Base-by-base conservation (phyloP, 2,888 invertebrate genomes). In the Herminia tarsipennalis region DNA sequence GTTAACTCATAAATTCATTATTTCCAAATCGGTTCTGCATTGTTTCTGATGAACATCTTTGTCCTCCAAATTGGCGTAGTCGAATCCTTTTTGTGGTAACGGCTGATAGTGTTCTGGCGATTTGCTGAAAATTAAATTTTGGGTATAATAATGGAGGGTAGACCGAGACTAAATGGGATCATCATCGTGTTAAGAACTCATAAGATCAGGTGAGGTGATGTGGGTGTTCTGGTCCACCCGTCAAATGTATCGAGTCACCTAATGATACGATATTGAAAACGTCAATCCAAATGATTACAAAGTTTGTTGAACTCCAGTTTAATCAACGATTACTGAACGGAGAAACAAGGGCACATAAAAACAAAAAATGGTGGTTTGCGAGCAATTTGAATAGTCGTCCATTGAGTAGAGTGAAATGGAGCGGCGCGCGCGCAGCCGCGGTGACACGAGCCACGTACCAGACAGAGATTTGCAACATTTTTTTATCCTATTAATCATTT, bases 21-120 rank as follows among this genome's bases (percentile, higher is more conserved):
- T 75, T 54, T 44, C 69, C 60, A 66, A 81, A 88, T 89, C 71
- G 57, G 88, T 86, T 87, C 83, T 82, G 83, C 88, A 79, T 90
- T 87, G 88, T 89, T 87, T 85, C 78, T 76, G 70, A 68, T 69
- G 79, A 81, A 91, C 88, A 89, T 89, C 90, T 90, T 89, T 89
- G 88, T 91, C 78, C 76, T 57, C 64, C 24, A 65, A 81, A 88
- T 86, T 81, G 78, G 73, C 81, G 76, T 83, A 70, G 55, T 65
- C 52, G 69, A 78, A 78, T 79, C 70, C 71, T 70, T 74, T 73
- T 58, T 56, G 50, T 53, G 52, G 36, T 76, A 80, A 81, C 73
- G 73, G 76, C 63, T 50, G 44, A 41, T 57, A 62, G 34, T 72
- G 78, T 79, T 83, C 61, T 69, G 73, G 66, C 54, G 67, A 81